phyloP scores from a whole-genome alignment of 2,888 invertebrate species.

The Stenodema calcarata region DNA sequence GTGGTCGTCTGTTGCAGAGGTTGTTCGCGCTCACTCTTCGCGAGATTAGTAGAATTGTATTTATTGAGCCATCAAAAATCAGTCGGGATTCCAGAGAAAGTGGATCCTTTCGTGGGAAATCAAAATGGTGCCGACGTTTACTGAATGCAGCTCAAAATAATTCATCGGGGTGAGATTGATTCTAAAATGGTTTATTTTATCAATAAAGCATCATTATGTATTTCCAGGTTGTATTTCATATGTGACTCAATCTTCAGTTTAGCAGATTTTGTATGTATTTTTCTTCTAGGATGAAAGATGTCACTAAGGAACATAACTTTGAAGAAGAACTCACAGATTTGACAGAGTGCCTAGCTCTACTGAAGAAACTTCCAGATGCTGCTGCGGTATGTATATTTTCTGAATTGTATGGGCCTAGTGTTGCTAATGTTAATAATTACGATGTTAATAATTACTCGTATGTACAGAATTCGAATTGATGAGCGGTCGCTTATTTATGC shows the following conservation, averaged over 20 bases:
- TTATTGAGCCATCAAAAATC: slow-evolving; percentile 68
- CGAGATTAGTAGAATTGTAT: slow-evolving; percentile 76
- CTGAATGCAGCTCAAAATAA: slow-evolving; percentile 35
- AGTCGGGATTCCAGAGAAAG: slow-evolving; percentile 21
- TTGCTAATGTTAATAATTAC: too few species aligned
- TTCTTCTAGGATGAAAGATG: neutral
- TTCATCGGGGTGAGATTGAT: neutral
- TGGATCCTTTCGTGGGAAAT: slow-evolving; percentile 41
- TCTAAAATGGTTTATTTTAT: neutral
- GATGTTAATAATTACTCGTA: too few species aligned
- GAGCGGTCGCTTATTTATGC: too few species aligned
- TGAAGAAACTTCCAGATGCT: slow-evolving; percentile 84
- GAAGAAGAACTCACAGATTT: slow-evolving; percentile 62
- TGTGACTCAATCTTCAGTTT: neutral
- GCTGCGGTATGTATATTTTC: slow-evolving; percentile 63
- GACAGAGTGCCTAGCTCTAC: slow-evolving; percentile 82
- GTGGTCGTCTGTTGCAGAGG: slow-evolving; percentile 63
- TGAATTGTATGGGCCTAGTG: neutral
- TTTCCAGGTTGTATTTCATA: too few species aligned
- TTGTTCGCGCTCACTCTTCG: slow-evolving; percentile 73
- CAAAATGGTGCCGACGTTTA: slow-evolving; percentile 45
- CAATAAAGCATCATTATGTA: neutral
- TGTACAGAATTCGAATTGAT: too few species aligned
- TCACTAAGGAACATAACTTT: slow-evolving; percentile 10
- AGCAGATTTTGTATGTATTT: neutral